Conservation (phyloP, 2,113 vertebrate species). For the Corydoras sp. region DNA sequence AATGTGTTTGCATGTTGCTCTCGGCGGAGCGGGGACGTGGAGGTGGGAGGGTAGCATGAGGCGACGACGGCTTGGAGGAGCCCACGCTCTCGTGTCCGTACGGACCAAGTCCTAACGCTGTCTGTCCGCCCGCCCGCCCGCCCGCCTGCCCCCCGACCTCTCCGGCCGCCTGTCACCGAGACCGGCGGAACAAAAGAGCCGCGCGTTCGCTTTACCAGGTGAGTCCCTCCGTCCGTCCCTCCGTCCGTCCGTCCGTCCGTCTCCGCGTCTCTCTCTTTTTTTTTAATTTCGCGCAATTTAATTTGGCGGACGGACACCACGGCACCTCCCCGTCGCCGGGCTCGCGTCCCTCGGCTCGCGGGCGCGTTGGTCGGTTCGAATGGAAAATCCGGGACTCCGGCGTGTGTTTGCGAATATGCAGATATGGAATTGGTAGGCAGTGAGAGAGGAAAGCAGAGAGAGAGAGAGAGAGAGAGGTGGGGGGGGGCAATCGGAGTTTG, state of each 20-base stretch:
- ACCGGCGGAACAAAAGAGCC: too few species aligned
- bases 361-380: constrained; percentile 59
- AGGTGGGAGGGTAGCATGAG: constrained; percentile 70
- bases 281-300: neutral
- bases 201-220: neutral
- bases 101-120: constrained; percentile 33
- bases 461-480: neutral
- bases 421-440: constrained; percentile 29
- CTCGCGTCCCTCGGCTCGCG: constrained; percentile 58
- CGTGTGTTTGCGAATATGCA: constrained; percentile 41
- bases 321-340: constrained; percentile 30
- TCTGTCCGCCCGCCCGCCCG: neutral
- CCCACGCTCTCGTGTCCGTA: constrained; percentile 64
- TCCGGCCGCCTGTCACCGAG: too few species aligned
- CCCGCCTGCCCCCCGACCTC: neutral
- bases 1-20: constrained; percentile 79
- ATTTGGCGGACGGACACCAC: neutral
- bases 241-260: neutral
- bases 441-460: neutral
- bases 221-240: neutral
- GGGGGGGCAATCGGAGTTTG: constrained; percentile 43
- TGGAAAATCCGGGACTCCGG: neutral
- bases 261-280: neutral
- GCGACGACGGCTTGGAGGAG: constrained; percentile 65
- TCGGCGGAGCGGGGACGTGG: constrained; percentile 73